These are phyloP conservation scores for Sigmodon hispidus DNA, from an alignment of 2,113 vertebrate genomes.

Conservation along the genomic window DNA sequence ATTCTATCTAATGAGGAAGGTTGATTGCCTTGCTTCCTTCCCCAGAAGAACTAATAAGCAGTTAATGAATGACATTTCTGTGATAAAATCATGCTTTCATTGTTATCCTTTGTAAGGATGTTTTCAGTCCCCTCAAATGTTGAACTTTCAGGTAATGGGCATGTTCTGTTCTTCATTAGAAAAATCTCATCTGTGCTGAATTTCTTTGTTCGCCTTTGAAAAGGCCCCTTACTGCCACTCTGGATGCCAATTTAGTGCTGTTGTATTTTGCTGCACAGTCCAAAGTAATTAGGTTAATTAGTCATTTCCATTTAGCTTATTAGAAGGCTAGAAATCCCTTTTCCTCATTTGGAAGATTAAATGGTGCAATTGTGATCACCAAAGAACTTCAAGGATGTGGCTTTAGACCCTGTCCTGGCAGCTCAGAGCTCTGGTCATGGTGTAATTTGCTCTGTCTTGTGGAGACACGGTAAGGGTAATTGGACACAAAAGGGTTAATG, in stretches of 20 bases:
- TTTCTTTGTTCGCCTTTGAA: slow-evolving; percentile 75
- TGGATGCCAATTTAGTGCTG: slow-evolving; percentile 73
- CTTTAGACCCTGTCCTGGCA: slow-evolving; percentile 63
- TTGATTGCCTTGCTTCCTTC: slow-evolving; percentile 49
- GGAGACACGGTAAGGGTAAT: not conserved
- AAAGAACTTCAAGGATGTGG: slow-evolving; percentile 75
- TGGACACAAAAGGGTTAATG: slow-evolving; percentile 35
- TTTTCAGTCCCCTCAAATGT: slow-evolving; percentile 42
- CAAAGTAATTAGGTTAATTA: slow-evolving; percentile 87
- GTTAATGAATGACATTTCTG: not conserved
- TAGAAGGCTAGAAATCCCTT: slow-evolving; percentile 81
- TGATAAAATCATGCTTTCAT: slow-evolving; percentile 56
- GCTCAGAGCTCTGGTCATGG: slow-evolving; percentile 55
- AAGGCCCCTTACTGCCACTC: slow-evolving; percentile 66
- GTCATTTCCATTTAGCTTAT: slow-evolving; percentile 85
- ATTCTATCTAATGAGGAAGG: slow-evolving; percentile 49
- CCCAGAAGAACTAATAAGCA: slow-evolving; percentile 46
- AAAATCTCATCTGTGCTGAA: slow-evolving; percentile 64
- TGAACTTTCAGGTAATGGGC: slow-evolving; percentile 57
- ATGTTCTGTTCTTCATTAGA: slow-evolving; percentile 68
- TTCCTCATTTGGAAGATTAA: slow-evolving; percentile 83
- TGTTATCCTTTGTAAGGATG: slow-evolving; percentile 46
- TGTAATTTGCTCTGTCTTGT: slow-evolving; percentile 62
- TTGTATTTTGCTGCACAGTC: slow-evolving; percentile 80
- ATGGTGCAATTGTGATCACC: slow-evolving; percentile 78